Conservation (phyloP, 2,797 vertebrate genomes). For the Ceryle rudis region DNA sequence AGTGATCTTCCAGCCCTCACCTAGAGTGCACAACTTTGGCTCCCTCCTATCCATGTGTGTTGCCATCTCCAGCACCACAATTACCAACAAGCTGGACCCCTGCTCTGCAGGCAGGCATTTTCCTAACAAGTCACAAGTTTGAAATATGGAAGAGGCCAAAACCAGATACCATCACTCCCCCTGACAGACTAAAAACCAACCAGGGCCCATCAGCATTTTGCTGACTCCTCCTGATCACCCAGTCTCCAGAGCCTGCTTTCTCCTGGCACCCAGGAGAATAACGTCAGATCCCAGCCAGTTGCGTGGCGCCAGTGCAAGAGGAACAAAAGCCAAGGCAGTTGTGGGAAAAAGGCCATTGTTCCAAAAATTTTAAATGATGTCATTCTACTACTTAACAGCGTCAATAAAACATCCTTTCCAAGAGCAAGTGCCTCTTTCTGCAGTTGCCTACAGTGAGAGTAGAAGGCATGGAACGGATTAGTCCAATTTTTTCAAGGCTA, state of each 20-base stretch:
- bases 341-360: constrained; percentile 43
- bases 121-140: not conserved
- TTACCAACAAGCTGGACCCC: not conserved
- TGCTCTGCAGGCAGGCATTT: not conserved
- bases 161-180: not conserved
- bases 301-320: not conserved
- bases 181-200: fast-evolving
- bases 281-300: not conserved
- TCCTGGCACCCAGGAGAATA: not conserved
- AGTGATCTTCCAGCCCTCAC: not conserved
- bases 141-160: not conserved
- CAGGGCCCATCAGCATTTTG: not conserved
- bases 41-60: not conserved
- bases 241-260: not conserved
- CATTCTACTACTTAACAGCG: not conserved
- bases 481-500: not conserved
- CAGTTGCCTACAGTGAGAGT: not conserved
- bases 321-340: constrained; percentile 41
- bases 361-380: constrained; percentile 35
- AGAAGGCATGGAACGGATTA: not conserved
- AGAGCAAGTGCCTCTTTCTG: not conserved
- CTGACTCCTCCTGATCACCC: not conserved
- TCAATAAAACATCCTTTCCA: not conserved
- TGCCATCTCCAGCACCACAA: not conserved
- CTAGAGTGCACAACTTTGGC: fast-evolving